A percentile compares a stretch with the other conserved stretches of the same genome.
These are phyloP conservation scores for Cuculus canorus DNA, from an alignment of 2,797 vertebrate genomes.

Conservation along the genomic window DNA sequence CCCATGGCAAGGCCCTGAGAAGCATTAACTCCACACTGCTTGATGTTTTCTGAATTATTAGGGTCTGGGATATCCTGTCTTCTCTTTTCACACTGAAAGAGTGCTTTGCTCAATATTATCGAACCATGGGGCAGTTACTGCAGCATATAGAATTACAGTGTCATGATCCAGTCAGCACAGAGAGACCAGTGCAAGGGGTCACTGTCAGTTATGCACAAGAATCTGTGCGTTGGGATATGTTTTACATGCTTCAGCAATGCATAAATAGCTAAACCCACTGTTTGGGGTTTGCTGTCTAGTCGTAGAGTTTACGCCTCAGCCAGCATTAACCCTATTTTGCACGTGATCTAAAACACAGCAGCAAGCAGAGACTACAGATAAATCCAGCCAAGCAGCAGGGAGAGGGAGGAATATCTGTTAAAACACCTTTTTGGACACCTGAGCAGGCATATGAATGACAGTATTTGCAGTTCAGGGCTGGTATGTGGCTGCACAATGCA, in stretches of 20 bases:
- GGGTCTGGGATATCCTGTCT: conserved; percentile 25
- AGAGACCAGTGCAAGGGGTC: conserved; percentile 44
- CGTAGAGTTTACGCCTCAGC: conserved; percentile 1
- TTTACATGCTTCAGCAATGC: conserved; percentile 44
- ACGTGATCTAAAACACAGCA: background rate
- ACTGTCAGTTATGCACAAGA: conserved; percentile 24
- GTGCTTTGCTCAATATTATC: conserved; percentile 56
- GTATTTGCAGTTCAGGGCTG: background rate
- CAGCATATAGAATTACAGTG: conserved; percentile 40
- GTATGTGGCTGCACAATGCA: background rate
- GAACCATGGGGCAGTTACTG: conserved; percentile 28
- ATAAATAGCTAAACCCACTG: conserved; percentile 31
- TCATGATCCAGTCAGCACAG: conserved; percentile 43
- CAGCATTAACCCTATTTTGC: background rate
- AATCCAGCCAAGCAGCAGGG: background rate
- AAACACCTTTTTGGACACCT: background rate
- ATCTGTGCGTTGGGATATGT: conserved; percentile 52
- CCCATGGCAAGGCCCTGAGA: conserved; percentile 69
- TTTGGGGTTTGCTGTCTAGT: background rate
- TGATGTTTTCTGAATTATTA: conserved; percentile 64
- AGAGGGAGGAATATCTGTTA: background rate
- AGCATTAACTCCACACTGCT: conserved; percentile 74
- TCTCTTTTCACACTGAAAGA: conserved; percentile 43
- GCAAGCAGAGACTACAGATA: background rate
- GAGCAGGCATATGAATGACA: background rate